phyloP scores from a whole-genome alignment of 2,113 vertebrate genomes.

The Marmota monax region DNA sequence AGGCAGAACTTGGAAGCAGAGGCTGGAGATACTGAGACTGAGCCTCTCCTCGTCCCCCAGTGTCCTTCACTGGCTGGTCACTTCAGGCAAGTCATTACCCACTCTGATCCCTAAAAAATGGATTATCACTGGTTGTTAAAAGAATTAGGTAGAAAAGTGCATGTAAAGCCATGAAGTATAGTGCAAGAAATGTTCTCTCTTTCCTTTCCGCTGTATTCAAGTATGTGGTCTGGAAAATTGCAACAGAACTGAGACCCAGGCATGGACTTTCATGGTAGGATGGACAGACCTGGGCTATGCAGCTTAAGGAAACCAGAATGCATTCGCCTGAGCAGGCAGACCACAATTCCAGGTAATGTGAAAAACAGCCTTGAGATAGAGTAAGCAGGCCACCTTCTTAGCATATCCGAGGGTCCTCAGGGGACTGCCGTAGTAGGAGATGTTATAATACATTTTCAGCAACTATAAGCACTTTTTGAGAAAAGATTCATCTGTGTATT shows the following conservation, averaged over 20 bases:
- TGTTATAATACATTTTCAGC: neutral
- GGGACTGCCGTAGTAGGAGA: neutral
- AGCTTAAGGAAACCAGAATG: neutral
- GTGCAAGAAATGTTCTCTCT: neutral
- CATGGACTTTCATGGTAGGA: neutral
- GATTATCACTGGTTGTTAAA: neutral
- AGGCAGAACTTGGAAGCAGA: neutral
- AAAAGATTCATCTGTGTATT: neutral
- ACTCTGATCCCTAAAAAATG: neutral
- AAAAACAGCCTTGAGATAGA: neutral
- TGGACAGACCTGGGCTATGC: neutral
- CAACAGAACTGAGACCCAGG: neutral
- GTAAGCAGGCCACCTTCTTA: neutral
- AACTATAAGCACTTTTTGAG: neutral
- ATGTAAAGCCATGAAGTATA: neutral
- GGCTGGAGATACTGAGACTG: neutral
- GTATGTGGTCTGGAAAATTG: neutral
- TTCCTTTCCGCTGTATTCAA: neutral
- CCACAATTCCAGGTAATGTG: neutral
- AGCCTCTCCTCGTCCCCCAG: neutral
- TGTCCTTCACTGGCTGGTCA: neutral
- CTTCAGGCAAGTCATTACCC: neutral
- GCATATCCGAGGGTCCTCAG: neutral
- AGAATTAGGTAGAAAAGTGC: neutral
- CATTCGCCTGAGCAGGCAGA: neutral